Conservation (phyloP, 2,797 vertebrate genomes). For the Chaetophractus vellerosus region DNA sequence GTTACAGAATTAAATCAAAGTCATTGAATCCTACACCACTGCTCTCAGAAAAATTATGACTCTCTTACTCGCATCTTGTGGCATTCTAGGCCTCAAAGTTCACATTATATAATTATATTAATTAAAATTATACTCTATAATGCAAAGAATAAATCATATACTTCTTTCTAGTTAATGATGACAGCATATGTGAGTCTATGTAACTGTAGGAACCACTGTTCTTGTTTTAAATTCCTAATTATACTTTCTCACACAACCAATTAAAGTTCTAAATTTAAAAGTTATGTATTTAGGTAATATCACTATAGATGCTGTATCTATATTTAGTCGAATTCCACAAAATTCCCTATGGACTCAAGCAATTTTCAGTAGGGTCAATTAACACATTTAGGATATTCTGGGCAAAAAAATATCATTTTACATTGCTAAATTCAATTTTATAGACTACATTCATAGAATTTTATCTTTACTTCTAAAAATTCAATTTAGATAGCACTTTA, state of each 20-base stretch:
- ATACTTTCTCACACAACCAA: conserved; percentile 19
- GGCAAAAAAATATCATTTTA: neutral
- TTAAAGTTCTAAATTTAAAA: conserved; percentile 41
- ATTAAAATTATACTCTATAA: conserved; percentile 22
- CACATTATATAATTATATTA: neutral
- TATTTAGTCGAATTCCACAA: neutral
- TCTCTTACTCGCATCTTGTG: neutral
- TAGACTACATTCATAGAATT: neutral
- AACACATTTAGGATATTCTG: neutral
- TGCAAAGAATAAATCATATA: neutral
- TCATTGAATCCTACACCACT: neutral
- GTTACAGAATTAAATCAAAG: conserved; percentile 45
- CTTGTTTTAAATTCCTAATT: neutral
- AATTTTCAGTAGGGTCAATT: neutral
- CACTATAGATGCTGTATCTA: neutral
- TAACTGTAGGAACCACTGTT: neutral
- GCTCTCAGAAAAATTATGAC: neutral
- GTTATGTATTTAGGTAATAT: conserved; percentile 6
- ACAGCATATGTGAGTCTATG: neutral
- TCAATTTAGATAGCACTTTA: neutral
- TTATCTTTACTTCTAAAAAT: neutral
- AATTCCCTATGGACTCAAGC: neutral
- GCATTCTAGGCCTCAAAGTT: conserved; percentile 17
- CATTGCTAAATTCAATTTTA: neutral
- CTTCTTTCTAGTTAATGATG: neutral